phyloP scores from a whole-genome alignment of 2,888 invertebrate species.

The Oligia strigilis region DNA sequence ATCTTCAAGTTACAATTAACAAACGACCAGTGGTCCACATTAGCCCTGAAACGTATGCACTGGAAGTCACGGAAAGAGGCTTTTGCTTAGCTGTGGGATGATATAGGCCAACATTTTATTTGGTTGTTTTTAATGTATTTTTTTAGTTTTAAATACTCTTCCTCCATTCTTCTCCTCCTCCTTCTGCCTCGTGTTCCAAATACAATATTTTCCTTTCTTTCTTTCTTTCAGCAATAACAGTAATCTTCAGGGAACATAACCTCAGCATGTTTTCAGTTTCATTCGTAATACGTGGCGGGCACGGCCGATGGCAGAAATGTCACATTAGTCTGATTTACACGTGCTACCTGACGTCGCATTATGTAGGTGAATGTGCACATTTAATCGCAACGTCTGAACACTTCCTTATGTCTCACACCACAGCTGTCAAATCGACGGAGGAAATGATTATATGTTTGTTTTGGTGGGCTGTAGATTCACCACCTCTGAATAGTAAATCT shows the following conservation, averaged over 20 bases:
- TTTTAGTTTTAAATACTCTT: too few species aligned
- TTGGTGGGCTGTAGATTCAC: not conserved
- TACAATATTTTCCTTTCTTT: not conserved
- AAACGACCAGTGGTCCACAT: not conserved
- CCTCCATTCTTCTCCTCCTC: too few species aligned
- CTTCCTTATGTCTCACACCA: slow-evolving; percentile 57
- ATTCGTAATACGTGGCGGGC: slow-evolving; percentile 74
- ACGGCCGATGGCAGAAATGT: slow-evolving; percentile 81
- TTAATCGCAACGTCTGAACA: slow-evolving; percentile 64
- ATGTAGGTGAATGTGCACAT: slow-evolving; percentile 67
- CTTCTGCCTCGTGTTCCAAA: not conserved
- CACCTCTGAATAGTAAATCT: not conserved
- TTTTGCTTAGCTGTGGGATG: not conserved
- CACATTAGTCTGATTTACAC: slow-evolving; percentile 88
- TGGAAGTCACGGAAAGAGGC: not conserved
- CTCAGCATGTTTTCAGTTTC: slow-evolving; percentile 58
- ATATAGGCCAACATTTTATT: not conserved
- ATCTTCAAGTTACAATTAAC: not conserved
- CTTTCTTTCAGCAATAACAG: not conserved
- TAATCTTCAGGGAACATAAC: slow-evolving; percentile 47
- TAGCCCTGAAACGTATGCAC: not conserved
- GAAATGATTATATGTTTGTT: slow-evolving; percentile 10
- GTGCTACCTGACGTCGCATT: slow-evolving; percentile 81
- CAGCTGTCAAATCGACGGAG: slow-evolving; percentile 47
- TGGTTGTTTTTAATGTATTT: too few species aligned